Percentiles rank a stretch among this genome's conserved stretches.
These are phyloP conservation scores for Sitobion miscanthi DNA, from an alignment of 1,140 invertebrate genomes.

Conservation along the genomic window DNA sequence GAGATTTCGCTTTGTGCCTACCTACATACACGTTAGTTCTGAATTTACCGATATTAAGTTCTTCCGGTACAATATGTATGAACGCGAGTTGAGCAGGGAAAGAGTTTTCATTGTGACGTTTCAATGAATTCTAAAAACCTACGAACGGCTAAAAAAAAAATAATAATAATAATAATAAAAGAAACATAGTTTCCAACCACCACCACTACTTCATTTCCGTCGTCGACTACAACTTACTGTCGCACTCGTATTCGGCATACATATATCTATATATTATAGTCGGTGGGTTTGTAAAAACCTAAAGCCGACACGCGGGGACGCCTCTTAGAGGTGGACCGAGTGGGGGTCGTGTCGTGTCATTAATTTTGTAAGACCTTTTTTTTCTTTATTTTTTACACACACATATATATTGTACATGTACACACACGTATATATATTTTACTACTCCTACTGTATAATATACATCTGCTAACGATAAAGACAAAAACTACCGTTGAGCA, in stretches of 20 bases:
- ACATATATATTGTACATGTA: neutral
- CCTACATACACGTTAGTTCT: neutral
- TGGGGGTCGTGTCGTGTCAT: neutral
- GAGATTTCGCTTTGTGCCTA: neutral
- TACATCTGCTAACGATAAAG: neutral
- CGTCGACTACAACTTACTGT: neutral
- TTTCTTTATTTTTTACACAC: too few species aligned
- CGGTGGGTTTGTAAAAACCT: constrained; percentile 10
- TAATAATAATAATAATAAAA: neutral
- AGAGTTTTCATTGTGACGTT: constrained; percentile 2
- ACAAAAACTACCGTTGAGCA: constrained; percentile 11
- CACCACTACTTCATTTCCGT: neutral
- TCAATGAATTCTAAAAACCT: constrained; percentile 33
- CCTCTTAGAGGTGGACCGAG: neutral
- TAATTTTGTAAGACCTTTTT: constrained; percentile 42
- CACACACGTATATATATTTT: neutral
- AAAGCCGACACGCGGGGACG: constrained; percentile 3
- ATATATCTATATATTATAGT: neutral
- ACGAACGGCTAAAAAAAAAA: neutral
- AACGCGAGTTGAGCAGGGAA: neutral
- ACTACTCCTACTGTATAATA: neutral
- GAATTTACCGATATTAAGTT: constrained; percentile 9
- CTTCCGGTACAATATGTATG: neutral
- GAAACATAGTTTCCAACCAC: neutral
- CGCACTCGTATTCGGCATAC: neutral